Percentiles rank a stretch among this genome's conserved stretches.
phyloP scores from a whole-genome alignment of 2,113 vertebrate genomes.

The Castor canadensis region DNA sequence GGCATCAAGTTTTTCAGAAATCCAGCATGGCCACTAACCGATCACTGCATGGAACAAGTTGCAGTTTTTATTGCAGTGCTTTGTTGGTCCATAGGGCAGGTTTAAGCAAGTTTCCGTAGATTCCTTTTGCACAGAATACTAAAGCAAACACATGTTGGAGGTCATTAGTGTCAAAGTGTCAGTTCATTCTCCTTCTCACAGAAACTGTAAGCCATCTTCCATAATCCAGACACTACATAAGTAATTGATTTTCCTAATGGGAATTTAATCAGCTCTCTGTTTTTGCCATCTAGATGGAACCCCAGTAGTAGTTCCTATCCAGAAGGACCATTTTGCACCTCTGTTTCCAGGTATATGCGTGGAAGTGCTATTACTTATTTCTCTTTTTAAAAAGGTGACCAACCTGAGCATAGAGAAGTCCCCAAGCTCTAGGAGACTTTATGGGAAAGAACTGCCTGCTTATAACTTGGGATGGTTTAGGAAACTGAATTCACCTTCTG shows the following conservation, averaged over 20 bases:
- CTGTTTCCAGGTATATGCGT: background rate
- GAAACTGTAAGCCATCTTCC: background rate
- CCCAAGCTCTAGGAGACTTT: constrained; percentile 4
- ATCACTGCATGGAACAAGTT: background rate
- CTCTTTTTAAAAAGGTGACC: background rate
- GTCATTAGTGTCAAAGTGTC: background rate
- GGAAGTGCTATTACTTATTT: constrained; percentile 23
- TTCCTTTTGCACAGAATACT: background rate
- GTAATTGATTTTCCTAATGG: background rate
- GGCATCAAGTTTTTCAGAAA: background rate
- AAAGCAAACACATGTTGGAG: background rate
- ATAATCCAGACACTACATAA: background rate
- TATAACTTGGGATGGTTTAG: constrained; percentile 40
- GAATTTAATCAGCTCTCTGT: constrained; percentile 30
- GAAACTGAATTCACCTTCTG: constrained; percentile 66
- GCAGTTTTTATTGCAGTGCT: background rate
- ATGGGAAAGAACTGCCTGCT: background rate
- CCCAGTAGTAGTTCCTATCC: background rate
- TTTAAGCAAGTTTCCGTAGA: background rate
- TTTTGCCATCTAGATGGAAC: constrained; percentile 43
- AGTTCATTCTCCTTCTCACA: background rate
- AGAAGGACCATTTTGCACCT: background rate
- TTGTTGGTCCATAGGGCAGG: background rate
- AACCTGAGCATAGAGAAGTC: background rate
- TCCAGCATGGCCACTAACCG: background rate